A percentile compares a stretch with the other conserved stretches of the same genome.
Evolutionary conservation across 2,797 vertebrate genomes (phyloP).

Genomic region (Okamejei kenojei): DNA sequence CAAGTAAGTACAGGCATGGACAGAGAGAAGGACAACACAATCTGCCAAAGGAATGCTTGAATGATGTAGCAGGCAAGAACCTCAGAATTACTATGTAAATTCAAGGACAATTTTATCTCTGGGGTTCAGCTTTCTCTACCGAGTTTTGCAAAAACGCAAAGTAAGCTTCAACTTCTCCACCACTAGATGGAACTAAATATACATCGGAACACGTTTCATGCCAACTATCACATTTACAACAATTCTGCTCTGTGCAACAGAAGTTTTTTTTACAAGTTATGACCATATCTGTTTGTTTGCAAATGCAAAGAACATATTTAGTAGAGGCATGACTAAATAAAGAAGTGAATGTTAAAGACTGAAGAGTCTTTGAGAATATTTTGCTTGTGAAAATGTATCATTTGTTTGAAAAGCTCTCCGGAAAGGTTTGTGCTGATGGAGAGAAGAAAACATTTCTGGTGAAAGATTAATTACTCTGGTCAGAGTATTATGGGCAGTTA

Average conservation of each 20-base stretch:
- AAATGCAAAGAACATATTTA: not conserved
- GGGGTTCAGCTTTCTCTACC: not conserved
- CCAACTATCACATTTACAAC: not conserved
- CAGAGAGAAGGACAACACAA: not conserved
- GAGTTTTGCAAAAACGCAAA: not conserved
- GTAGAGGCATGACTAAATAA: not conserved
- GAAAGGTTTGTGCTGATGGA: not conserved
- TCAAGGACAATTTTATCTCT: not conserved
- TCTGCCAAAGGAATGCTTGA: not conserved
- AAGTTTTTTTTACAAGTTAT: not conserved
- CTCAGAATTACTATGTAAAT: not conserved
- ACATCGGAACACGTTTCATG: not conserved
- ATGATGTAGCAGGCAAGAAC: not conserved
- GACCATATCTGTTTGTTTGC: not conserved
- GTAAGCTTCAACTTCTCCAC: not conserved
- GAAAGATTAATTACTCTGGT: not conserved
- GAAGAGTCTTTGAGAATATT: not conserved
- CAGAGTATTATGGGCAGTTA: not conserved
- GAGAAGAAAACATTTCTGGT: not conserved
- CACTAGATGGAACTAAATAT: slow-evolving; percentile 30
- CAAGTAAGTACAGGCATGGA: no score
- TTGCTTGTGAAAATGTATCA: not conserved
- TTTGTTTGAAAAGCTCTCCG: not conserved
- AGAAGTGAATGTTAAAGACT: not conserved
- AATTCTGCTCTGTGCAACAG: not conserved